Evolutionary conservation across 2,888 invertebrate genomes (phyloP).

Genomic region (Sarcophaga rosellei): DNA sequence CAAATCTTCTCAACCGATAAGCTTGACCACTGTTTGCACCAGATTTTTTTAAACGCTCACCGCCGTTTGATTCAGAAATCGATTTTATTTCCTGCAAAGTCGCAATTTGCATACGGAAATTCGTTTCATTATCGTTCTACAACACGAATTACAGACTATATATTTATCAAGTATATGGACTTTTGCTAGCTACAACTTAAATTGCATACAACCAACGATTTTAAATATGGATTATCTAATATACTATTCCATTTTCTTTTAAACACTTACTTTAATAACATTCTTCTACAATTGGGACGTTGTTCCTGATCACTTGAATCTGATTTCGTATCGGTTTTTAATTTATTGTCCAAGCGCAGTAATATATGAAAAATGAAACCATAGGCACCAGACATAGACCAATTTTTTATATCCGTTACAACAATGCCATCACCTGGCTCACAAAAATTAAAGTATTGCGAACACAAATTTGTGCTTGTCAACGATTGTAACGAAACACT

Average conservation of each 20-base stretch:
- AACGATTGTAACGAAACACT: slow-evolving; percentile 78
- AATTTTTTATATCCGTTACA: slow-evolving; percentile 83
- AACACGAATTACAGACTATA: too few species aligned
- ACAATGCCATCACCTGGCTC: slow-evolving; percentile 82
- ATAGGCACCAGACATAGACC: slow-evolving; percentile 83
- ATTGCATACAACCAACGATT: too few species aligned
- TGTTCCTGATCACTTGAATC: slow-evolving; percentile 58
- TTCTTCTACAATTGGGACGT: slow-evolving; percentile 79
- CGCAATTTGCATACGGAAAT: too few species aligned
- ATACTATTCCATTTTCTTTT: too few species aligned
- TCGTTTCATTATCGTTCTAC: too few species aligned
- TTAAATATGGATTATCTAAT: not conserved
- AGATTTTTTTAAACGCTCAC: too few species aligned
- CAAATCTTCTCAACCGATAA: too few species aligned
- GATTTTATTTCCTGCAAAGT: too few species aligned
- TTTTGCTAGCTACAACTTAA: too few species aligned
- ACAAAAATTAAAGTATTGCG: slow-evolving; percentile 83
- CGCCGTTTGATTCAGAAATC: too few species aligned
- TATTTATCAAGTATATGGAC: too few species aligned
- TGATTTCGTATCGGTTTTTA: not conserved
- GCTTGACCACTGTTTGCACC: too few species aligned
- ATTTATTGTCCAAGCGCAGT: slow-evolving; percentile 81
- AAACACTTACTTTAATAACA: slow-evolving; percentile 77
- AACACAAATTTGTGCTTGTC: slow-evolving; percentile 79
- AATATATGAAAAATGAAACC: slow-evolving; percentile 85